A percentile compares a stretch with the other conserved stretches of the same genome.
Conservation (phyloP, 1,140 invertebrate species). For the Aradophagus sp. region DNA sequence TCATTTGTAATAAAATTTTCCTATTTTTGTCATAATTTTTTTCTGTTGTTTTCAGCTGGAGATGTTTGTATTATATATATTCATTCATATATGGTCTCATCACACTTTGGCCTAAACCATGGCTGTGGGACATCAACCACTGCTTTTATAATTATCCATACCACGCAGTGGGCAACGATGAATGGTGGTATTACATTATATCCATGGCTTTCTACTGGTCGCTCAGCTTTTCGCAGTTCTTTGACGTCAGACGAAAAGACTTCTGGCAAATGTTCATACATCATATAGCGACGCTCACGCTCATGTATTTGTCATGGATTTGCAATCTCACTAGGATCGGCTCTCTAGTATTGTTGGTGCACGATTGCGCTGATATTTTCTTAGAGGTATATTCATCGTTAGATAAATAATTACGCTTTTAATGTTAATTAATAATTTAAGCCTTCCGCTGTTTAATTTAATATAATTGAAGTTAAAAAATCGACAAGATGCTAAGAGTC, state of each 20-base stretch:
- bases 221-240: constrained; percentile 93
- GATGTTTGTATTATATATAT: constrained; percentile 89
- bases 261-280: constrained; percentile 99
- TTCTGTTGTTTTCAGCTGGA: constrained; percentile 80
- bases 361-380: constrained; percentile 96
- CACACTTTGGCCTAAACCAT: constrained; percentile 93
- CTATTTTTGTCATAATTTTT: background rate
- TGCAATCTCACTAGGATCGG: constrained; percentile 95
- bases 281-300: constrained; percentile 92
- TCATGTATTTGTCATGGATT: constrained; percentile 95
- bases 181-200: constrained; percentile 98
- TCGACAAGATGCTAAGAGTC: no score
- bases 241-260: constrained; percentile 94
- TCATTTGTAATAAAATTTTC: no score
- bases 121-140: constrained; percentile 94
- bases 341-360: constrained; percentile 91
- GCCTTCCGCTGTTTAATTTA: no score
- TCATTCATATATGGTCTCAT: constrained; percentile 89
- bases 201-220: constrained; percentile 97
- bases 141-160: constrained; percentile 89
- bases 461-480: no score
- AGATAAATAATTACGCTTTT: no score
- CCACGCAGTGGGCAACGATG: constrained; percentile 81
- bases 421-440: no score
- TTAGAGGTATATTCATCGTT: constrained; percentile 94